A percentile compares a stretch with the other conserved stretches of the same genome.
Conservation (phyloP, 1,140 invertebrate species). For the Pogonognathellus flavescens region DNA sequence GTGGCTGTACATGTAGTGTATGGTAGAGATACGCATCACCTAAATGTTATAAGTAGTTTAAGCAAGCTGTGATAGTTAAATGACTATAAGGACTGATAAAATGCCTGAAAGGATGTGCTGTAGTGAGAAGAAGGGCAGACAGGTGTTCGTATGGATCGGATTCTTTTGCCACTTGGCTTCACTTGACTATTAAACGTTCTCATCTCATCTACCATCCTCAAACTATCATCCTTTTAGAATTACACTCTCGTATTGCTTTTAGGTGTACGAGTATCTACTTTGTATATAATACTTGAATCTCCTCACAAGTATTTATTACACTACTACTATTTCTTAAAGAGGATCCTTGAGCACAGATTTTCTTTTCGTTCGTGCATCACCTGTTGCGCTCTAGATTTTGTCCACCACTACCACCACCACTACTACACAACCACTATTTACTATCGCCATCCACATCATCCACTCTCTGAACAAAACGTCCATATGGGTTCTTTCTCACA, state of each 20-base stretch:
- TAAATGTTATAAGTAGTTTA: no score
- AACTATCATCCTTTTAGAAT: no score
- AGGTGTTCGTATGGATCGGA: not conserved
- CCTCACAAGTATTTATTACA: no score
- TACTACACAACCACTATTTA: not conserved
- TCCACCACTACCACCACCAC: not conserved
- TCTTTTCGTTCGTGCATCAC: slow-evolving; percentile 24
- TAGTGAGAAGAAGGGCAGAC: not conserved
- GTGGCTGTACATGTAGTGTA: no score
- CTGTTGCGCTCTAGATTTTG: slow-evolving; percentile 23
- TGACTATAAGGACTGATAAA: no score
- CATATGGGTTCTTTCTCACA: no score
- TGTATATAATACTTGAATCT: no score
- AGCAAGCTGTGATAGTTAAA: no score
- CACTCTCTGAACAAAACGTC: not conserved
- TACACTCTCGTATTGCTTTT: no score
- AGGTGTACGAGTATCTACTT: no score
- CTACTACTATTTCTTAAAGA: not conserved
- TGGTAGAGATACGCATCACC: no score
- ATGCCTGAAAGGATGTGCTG: not conserved
- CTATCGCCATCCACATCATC: not conserved
- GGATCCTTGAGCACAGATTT: not conserved
- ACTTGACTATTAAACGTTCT: not conserved
- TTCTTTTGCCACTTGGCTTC: not conserved
- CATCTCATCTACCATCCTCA: no score